These are phyloP conservation scores for Pteropus rufus DNA, from an alignment of 2,797 vertebrate genomes.

Conservation along the genomic window DNA sequence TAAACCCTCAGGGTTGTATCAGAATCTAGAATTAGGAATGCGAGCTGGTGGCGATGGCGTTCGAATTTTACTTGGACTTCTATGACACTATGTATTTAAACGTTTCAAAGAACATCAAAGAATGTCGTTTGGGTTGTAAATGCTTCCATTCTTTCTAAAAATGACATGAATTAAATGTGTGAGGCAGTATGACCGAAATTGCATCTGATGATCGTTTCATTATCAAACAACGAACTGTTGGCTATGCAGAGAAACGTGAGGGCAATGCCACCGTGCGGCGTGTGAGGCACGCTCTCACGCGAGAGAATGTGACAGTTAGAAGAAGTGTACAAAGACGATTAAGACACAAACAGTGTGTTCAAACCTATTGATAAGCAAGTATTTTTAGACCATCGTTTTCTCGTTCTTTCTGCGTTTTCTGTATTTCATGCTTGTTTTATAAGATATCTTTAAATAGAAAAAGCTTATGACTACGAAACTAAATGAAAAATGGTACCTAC, in stretches of 20 bases:
- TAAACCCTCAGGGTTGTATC: accelerated
- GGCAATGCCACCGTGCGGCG: accelerated
- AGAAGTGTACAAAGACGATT: not conserved
- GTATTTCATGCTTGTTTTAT: not conserved
- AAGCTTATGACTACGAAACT: not conserved
- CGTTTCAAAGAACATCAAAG: not conserved
- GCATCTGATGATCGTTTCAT: not conserved
- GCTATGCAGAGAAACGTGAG: not conserved
- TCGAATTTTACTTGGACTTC: not conserved
- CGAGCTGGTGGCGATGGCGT: accelerated
- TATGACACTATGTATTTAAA: not conserved
- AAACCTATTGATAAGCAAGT: not conserved
- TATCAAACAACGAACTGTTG: not conserved
- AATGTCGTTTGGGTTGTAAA: not conserved
- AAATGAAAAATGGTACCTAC: not conserved
- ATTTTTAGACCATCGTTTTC: not conserved
- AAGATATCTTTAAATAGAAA: not conserved
- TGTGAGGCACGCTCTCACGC: not conserved
- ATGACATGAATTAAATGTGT: not conserved
- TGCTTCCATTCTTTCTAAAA: not conserved
- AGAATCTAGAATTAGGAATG: accelerated
- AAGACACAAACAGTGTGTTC: not conserved
- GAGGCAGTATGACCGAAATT: not conserved
- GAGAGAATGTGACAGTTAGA: not conserved
- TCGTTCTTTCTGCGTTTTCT: not conserved